These are phyloP conservation scores for Tricholaema leucomelas DNA, from an alignment of 2,113 vertebrate species.

Conservation along the genomic window DNA sequence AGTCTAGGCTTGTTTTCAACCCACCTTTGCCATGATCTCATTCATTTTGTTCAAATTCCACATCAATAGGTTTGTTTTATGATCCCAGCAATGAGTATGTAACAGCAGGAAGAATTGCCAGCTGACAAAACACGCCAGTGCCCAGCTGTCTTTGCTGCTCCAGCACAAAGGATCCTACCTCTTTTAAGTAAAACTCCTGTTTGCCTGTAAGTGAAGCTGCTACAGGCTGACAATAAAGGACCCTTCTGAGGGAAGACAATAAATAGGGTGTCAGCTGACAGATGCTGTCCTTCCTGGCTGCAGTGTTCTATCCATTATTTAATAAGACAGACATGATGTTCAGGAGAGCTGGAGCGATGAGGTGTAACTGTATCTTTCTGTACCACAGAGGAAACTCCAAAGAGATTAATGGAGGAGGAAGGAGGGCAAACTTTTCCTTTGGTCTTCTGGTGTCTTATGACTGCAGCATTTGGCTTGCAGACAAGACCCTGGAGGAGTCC, in stretches of 20 bases:
- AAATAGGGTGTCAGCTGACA: constrained; percentile 19
- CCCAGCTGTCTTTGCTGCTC: not conserved
- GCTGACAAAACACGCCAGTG: not conserved
- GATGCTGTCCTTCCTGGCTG: constrained; percentile 43
- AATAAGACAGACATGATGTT: constrained; percentile 37
- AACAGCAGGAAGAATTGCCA: not conserved
- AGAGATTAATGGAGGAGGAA: not conserved
- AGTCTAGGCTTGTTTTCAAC: not conserved
- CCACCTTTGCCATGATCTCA: not conserved
- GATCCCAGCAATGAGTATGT: not conserved
- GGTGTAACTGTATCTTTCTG: constrained; percentile 50
- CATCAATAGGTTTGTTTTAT: not conserved
- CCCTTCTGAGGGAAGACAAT: constrained; percentile 52
- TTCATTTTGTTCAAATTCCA: not conserved
- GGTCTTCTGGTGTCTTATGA: not conserved
- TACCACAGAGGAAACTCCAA: not conserved
- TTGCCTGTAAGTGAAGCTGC: constrained; percentile 40
- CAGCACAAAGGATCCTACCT: not conserved
- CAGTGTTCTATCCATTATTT: constrained; percentile 56
- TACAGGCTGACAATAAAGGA: constrained; percentile 39
- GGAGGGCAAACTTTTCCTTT: not conserved
- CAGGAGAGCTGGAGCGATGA: not conserved
- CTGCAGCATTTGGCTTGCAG: not conserved
- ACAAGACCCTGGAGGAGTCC: not conserved
- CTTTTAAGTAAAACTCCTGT: constrained; percentile 52